Evolutionary conservation across 2,113 vertebrate genomes (phyloP).

Genomic region (Beaufortia kweichowensis): DNA sequence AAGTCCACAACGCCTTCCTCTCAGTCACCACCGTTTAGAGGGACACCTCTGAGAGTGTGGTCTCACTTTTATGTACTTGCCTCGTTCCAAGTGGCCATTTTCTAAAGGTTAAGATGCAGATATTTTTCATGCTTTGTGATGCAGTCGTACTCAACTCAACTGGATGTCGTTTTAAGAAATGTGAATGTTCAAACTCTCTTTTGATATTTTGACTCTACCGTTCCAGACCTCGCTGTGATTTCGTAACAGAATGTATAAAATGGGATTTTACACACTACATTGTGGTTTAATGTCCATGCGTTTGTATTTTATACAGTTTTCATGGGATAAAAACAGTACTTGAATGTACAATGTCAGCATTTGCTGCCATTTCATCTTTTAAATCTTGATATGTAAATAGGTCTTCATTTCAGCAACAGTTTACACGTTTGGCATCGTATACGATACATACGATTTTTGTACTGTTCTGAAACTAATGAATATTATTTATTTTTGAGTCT

Average conservation of each 20-base stretch:
- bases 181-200: conserved; percentile 43
- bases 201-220: conserved; percentile 33
- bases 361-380: conserved; percentile 24
- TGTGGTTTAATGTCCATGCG: conserved; percentile 29
- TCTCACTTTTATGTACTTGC: conserved; percentile 70
- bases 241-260: conserved; percentile 26
- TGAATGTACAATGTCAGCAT: conserved; percentile 37
- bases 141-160: conserved; percentile 35
- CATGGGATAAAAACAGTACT: conserved; percentile 30
- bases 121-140: conserved; percentile 91
- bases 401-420: conserved; percentile 15
- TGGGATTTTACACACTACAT: conserved; percentile 8
- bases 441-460: conserved; percentile 21
- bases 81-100: conserved; percentile 92
- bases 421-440: conserved; percentile 36
- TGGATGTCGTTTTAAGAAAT: conserved; percentile 10
- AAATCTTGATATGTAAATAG: conserved; percentile 36
- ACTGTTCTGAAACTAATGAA: conserved; percentile 16
- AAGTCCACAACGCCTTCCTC: conserved; percentile 92
- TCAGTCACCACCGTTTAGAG: conserved; percentile 95
- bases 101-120: conserved; percentile 63
- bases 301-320: conserved; percentile 44
- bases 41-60: no score
- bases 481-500: conserved; percentile 37
- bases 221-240: conserved; percentile 38